Conservation (phyloP, 2,888 invertebrate species). For the Rhimphoctona megacephalus region DNA sequence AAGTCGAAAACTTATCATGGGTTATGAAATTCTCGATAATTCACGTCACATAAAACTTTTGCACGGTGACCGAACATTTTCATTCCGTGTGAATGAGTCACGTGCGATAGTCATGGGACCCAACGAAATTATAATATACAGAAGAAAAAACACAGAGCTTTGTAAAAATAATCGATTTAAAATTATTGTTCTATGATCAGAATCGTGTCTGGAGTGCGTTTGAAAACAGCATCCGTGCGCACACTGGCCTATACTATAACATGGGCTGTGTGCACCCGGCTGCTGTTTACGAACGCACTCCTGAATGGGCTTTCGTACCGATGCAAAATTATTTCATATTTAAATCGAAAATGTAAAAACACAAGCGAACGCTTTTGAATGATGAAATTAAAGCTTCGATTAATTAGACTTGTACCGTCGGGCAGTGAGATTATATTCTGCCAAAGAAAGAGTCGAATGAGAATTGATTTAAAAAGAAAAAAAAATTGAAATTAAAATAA, state of each 20-base stretch:
- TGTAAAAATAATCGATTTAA: background rate
- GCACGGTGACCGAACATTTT: slow-evolving; percentile 3
- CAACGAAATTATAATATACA: slow-evolving; percentile 19
- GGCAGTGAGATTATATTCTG: slow-evolving; percentile 34
- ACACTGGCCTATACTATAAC: no score
- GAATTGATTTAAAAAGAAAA: background rate
- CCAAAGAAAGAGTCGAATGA: slow-evolving; percentile 35
- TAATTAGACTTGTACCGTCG: slow-evolving; percentile 22
- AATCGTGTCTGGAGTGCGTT: no score
- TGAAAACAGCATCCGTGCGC: no score
- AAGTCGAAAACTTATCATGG: background rate
- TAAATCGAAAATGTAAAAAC: background rate
- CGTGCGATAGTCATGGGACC: slow-evolving; percentile 32
- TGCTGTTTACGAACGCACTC: no score
- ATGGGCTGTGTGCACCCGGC: no score
- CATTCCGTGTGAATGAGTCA: slow-evolving; percentile 15
- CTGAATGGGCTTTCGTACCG: background rate
- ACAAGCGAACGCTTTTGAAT: slow-evolving; percentile 1
- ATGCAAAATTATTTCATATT: background rate
- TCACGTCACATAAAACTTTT: background rate
- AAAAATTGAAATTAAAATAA: slow-evolving; percentile 6
- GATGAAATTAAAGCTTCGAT: background rate
- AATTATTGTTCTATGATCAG: slow-evolving; percentile 1
- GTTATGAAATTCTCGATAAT: slow-evolving; percentile 11
- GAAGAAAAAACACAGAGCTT: slow-evolving; percentile 17